Conservation (phyloP, 2,797 vertebrate genomes). For the Sebastes hopkinsi region DNA sequence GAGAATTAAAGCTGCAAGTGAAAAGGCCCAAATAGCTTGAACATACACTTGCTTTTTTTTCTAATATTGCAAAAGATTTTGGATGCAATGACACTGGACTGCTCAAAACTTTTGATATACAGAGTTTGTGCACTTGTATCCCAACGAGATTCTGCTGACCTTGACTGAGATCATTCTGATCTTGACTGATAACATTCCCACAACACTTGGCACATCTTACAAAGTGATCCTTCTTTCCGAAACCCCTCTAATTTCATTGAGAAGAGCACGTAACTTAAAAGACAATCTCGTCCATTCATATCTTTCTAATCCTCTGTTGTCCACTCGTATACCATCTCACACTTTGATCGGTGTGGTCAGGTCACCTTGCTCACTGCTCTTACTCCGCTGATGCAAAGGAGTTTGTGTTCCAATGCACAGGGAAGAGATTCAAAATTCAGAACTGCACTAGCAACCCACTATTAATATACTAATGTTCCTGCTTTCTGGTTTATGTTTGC, state of each 20-base stretch:
- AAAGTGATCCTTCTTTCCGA: neutral
- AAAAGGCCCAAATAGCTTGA: constrained; percentile 32
- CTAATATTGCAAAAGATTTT: neutral
- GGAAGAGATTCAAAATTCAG: neutral
- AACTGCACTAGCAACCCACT: neutral
- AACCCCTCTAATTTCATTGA: neutral
- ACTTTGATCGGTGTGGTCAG: neutral
- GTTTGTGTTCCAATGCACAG: neutral
- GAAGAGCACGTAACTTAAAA: neutral
- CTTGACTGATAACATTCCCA: neutral
- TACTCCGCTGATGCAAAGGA: neutral
- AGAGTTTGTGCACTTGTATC: neutral
- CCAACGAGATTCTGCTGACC: neutral
- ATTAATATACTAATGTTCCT: neutral
- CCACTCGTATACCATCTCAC: neutral
- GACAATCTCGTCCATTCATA: neutral
- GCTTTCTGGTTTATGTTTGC: neutral
- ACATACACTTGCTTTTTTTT: neutral
- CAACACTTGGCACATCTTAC: neutral
- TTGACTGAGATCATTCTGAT: neutral
- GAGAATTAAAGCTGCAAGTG: constrained; percentile 33
- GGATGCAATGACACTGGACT: neutral
- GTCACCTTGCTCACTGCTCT: neutral
- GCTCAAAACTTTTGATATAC: neutral
- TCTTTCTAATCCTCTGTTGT: neutral